Evolutionary conservation across 2,888 invertebrate genomes (phyloP).

Genomic region (Lithophane semibrunnea): DNA sequence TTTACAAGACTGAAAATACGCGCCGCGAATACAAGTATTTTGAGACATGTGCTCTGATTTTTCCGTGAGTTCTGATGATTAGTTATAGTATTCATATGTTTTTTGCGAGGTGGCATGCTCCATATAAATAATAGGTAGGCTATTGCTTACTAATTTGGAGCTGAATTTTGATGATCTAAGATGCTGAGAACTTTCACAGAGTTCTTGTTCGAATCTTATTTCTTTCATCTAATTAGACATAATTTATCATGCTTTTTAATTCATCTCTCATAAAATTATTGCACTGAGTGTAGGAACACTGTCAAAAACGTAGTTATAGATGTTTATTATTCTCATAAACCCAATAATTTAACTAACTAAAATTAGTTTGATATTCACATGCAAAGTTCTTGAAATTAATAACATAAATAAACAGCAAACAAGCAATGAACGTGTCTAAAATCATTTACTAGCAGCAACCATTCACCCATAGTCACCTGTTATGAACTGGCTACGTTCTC

Average conservation of each 20-base stretch:
- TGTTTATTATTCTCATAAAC: neutral
- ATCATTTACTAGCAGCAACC: slow-evolving; percentile 30
- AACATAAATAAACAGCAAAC: slow-evolving; percentile 18
- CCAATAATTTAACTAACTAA: neutral
- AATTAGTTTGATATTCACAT: neutral
- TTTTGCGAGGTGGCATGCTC: neutral
- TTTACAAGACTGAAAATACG: slow-evolving; percentile 72
- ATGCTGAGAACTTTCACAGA: neutral
- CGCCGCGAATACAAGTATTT: slow-evolving; percentile 57
- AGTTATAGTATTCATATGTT: slow-evolving; percentile 7
- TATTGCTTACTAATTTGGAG: neutral
- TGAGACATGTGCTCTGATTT: slow-evolving; percentile 8
- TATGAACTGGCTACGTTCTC: slow-evolving; percentile 58
- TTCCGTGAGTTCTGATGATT: slow-evolving; percentile 15
- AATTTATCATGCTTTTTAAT: neutral
- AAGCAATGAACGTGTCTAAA: slow-evolving; percentile 15
- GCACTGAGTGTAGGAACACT: too few species aligned
- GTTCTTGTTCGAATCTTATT: neutral
- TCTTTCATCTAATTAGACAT: neutral
- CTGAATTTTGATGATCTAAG: neutral
- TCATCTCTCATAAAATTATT: too few species aligned
- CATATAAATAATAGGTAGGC: neutral
- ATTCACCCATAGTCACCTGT: slow-evolving; percentile 52
- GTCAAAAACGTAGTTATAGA: neutral
- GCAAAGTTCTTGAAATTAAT: neutral